Percentiles rank a stretch among this genome's conserved stretches.
Evolutionary conservation across 2,113 vertebrate genomes (phyloP).

Genomic region (Daubentonia madagascariensis): DNA sequence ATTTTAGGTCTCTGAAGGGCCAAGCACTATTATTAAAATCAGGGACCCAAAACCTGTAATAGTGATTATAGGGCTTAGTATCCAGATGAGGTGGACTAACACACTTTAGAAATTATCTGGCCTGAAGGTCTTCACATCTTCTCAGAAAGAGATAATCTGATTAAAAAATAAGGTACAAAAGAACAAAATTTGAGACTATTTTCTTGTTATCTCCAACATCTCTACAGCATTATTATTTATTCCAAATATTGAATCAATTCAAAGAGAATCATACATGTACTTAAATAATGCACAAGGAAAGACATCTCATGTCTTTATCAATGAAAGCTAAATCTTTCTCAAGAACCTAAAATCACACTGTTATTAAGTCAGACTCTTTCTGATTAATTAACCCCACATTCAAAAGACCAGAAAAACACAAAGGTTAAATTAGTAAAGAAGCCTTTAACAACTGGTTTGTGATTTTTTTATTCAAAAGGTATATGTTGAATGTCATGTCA

Average conservation of each 20-base stretch:
- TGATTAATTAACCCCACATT: neutral
- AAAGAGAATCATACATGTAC: neutral
- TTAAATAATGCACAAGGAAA: neutral
- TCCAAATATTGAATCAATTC: neutral
- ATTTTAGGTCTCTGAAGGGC: neutral
- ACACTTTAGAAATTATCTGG: neutral
- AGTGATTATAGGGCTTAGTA: neutral
- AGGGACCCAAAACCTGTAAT: neutral
- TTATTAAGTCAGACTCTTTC: neutral
- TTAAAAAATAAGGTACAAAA: neutral
- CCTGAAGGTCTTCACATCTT: neutral
- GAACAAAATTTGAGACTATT: constrained; percentile 27
- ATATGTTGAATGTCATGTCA: neutral
- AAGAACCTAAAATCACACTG: neutral
- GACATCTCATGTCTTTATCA: neutral
- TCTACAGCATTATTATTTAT: constrained; percentile 2
- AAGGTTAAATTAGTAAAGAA: neutral
- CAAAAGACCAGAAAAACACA: neutral
- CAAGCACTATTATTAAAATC: neutral
- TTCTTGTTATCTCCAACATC: neutral
- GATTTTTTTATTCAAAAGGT: neutral
- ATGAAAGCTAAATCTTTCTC: neutral
- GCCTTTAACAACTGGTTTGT: neutral
- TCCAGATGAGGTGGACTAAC: neutral
- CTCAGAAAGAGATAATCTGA: neutral